A percentile compares a stretch with the other conserved stretches of the same genome.
These are phyloP conservation scores for Monodelphis domestica DNA, from an alignment of 2,797 vertebrate species.

Conservation along the genomic window DNA sequence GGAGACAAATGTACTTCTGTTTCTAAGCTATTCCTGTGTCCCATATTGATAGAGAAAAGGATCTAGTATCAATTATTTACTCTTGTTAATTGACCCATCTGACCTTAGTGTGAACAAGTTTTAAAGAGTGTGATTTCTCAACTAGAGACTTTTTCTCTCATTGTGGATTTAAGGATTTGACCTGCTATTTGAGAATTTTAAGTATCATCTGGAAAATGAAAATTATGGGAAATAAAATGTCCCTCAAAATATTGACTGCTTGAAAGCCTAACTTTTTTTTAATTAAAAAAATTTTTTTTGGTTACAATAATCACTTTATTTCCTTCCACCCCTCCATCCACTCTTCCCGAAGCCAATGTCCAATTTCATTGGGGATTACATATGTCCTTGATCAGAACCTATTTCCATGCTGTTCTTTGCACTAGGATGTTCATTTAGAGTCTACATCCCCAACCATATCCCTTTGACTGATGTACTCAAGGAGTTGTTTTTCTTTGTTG, in stretches of 20 bases:
- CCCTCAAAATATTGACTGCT: background rate
- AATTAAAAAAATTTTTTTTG: no score
- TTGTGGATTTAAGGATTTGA: conserved; percentile 19
- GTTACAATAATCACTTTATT: no score
- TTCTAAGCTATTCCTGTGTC: background rate
- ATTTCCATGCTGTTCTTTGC: no score
- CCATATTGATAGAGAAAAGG: background rate
- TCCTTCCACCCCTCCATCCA: no score
- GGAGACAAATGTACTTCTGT: background rate
- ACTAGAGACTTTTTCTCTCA: conserved; percentile 33
- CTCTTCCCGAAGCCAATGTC: no score
- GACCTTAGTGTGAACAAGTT: conserved; percentile 16
- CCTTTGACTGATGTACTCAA: no score
- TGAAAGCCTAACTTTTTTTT: background rate
- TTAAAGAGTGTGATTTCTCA: conserved; percentile 25
- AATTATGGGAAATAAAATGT: background rate
- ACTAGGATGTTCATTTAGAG: no score
- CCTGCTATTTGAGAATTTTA: conserved; percentile 28
- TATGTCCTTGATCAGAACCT: no score
- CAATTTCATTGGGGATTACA: no score
- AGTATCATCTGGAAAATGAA: background rate
- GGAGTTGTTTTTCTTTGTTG: no score
- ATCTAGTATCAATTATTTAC: conserved; percentile 18
- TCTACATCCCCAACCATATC: no score
- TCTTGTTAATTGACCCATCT: conserved; percentile 37